A percentile compares a stretch with the other conserved stretches of the same genome.
phyloP scores from a whole-genome alignment of 1,140 invertebrate genomes.

The Bombus picipes region DNA sequence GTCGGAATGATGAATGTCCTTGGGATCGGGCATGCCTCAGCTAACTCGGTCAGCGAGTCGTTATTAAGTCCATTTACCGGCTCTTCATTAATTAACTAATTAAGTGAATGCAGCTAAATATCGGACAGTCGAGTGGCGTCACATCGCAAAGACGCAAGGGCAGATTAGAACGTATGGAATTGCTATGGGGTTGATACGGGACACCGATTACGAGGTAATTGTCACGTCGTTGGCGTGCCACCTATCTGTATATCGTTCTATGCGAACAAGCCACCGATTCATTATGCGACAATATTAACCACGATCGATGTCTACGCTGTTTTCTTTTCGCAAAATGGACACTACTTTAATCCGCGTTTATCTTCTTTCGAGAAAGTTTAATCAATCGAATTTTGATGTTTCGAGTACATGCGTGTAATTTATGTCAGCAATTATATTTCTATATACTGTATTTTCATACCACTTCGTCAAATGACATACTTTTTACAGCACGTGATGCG shows the following conservation, averaged over 20 bases:
- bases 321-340: not conserved
- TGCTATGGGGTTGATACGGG: slow-evolving; percentile 26
- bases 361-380: no score
- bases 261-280: slow-evolving; percentile 19
- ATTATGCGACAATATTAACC: not conserved
- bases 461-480: no score
- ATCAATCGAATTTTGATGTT: no score
- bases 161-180: slow-evolving; percentile 23
- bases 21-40: slow-evolving; percentile 30
- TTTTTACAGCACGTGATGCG: no score
- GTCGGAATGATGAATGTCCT: slow-evolving; percentile 71
- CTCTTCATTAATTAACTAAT: slow-evolving; percentile 65
- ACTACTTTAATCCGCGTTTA: no score
- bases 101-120: slow-evolving; percentile 48
- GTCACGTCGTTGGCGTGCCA: slow-evolving; percentile 19
- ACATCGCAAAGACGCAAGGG: slow-evolving; percentile 3
- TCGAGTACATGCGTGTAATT: no score
- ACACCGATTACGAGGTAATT: slow-evolving; percentile 39
- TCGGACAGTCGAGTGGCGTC: not conserved
- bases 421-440: no score
- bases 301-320: no score
- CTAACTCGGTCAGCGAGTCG: slow-evolving; percentile 25
- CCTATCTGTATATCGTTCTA: not conserved
- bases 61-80: slow-evolving; percentile 22
- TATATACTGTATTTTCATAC: no score